phyloP scores from a whole-genome alignment of 2,797 vertebrate genomes.

The Lepidocolaptes lacrymiger region DNA sequence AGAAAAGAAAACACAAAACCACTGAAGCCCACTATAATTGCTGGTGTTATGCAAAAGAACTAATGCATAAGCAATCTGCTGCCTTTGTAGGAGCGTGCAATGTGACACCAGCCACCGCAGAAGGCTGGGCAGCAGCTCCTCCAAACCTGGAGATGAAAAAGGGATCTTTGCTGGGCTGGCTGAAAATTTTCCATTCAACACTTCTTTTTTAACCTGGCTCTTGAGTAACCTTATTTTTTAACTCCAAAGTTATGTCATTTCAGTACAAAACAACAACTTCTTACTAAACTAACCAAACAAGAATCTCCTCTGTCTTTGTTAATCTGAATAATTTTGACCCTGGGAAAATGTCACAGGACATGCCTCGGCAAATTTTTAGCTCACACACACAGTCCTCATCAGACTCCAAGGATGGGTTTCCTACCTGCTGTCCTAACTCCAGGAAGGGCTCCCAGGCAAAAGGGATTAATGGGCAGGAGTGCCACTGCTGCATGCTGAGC shows the following conservation, averaged over 20 bases:
- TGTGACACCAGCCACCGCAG: neutral
- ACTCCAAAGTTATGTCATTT: neutral
- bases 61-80: neutral
- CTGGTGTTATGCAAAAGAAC: conserved; percentile 16
- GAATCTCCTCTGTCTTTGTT: conserved; percentile 33
- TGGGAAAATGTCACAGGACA: conserved; percentile 43
- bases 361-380: neutral
- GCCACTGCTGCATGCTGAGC: neutral
- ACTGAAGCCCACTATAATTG: neutral
- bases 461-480: neutral
- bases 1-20: too few species aligned
- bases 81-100: neutral
- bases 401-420: neutral
- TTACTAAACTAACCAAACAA: conserved; percentile 41
- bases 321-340: conserved; percentile 16
- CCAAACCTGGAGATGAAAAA: neutral
- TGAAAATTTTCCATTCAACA: conserved; percentile 1
- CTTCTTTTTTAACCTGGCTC: neutral
- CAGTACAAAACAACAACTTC: conserved; percentile 7
- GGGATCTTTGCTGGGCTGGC: neutral
- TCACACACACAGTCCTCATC: neutral
- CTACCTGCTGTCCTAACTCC: neutral
- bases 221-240: neutral
- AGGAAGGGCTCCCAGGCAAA: neutral
- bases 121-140: neutral